phyloP scores from a whole-genome alignment of 2,888 invertebrate species.

The Falcaria lacertinaria region DNA sequence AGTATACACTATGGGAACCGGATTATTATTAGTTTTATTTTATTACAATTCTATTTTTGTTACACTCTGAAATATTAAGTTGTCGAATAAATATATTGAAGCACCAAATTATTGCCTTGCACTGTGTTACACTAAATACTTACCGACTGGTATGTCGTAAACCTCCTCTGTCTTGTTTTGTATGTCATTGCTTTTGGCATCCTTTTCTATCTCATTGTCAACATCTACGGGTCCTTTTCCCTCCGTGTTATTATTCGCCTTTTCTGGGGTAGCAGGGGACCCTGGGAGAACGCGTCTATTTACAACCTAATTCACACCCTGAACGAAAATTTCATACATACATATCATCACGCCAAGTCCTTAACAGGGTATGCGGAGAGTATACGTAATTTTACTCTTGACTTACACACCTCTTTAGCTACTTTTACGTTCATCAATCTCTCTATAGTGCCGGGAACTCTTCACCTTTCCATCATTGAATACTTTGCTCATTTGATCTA shows the following conservation, averaged over 20 bases:
- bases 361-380: too few relatives aligned
- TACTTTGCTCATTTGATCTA: too few relatives aligned
- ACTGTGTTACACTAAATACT: conserved; percentile 32
- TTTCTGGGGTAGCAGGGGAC: conserved; percentile 51
- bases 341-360: too few relatives aligned
- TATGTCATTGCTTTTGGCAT: conserved; percentile 43
- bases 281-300: conserved; percentile 60
- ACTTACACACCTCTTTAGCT: too few relatives aligned
- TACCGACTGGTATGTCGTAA: conserved; percentile 73
- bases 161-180: conserved; percentile 59
- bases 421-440: too few relatives aligned
- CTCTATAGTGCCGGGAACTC: too few relatives aligned
- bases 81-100: background rate
- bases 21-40: background rate
- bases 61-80: background rate
- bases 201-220: conserved; percentile 49
- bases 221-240: conserved; percentile 51
- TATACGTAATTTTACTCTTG: too few relatives aligned
- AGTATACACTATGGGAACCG: too few relatives aligned
- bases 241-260: conserved; percentile 58
- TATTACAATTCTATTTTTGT: background rate
- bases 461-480: too few relatives aligned
- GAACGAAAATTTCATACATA: background rate
- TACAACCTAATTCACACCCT: conserved; percentile 13
- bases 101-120: background rate